Evolutionary conservation across 2,797 vertebrate species (phyloP).

Genomic region (Rhincodon typus): DNA sequence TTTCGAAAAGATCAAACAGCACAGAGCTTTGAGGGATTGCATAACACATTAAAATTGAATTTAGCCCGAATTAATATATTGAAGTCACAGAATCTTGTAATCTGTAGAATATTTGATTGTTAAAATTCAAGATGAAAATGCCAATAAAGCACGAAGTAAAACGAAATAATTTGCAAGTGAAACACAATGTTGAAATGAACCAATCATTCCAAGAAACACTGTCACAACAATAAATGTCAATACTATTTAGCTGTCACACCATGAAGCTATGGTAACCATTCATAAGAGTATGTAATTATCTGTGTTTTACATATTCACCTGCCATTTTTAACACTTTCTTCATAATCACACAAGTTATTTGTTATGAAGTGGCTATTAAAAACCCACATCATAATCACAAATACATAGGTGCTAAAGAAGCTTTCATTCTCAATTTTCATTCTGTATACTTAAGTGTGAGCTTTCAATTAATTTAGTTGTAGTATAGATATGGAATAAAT

Average conservation of each 20-base stretch:
- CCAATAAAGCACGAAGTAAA: not conserved
- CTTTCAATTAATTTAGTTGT: constrained; percentile 34
- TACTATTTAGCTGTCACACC: not conserved
- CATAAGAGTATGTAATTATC: constrained; percentile 10
- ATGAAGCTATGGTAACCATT: constrained; percentile 25
- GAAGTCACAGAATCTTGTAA: not conserved
- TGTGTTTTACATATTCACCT: constrained; percentile 25
- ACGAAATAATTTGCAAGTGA: not conserved
- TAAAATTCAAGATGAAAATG: not conserved
- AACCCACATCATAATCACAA: constrained; percentile 23
- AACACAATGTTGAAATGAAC: not conserved
- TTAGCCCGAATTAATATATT: constrained; percentile 14
- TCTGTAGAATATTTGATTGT: not conserved
- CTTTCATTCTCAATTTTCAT: constrained; percentile 25
- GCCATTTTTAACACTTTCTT: constrained; percentile 8
- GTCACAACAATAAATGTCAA: constrained; percentile 26
- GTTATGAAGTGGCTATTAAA: constrained; percentile 32
- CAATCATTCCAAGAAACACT: constrained; percentile 7
- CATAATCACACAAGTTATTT: constrained; percentile 7
- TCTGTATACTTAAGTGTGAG: constrained; percentile 19
- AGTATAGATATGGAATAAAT: not conserved
- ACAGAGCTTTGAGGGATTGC: not conserved
- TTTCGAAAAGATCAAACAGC: not conserved
- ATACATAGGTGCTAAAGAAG: not conserved
- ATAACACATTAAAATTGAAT: not conserved